Conservation (phyloP, 1,140 invertebrate species). For the Hylaeus anthracinus region DNA sequence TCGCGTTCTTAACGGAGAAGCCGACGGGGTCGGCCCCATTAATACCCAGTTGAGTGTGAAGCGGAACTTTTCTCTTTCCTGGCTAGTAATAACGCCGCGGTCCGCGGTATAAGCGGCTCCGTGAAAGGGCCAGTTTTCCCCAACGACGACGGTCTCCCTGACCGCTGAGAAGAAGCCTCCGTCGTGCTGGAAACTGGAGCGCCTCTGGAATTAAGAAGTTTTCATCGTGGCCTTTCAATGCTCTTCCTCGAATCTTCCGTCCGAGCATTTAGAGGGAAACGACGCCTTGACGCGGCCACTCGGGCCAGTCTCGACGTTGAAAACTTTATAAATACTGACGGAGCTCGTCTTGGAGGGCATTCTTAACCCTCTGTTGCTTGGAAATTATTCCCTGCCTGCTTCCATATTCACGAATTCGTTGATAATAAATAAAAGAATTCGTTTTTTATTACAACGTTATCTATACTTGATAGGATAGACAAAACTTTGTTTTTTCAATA, state of each 20-base stretch:
- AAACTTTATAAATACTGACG: no score
- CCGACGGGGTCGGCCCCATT: conserved; percentile 7
- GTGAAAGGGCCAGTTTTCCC: conserved; percentile 25
- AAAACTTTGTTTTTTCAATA: no score
- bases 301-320: not conserved
- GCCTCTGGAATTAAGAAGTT: conserved; percentile 61
- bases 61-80: conserved; percentile 41
- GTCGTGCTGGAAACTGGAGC: conserved; percentile 48
- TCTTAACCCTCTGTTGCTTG: no score
- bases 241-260: conserved; percentile 31
- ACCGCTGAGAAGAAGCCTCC: not conserved
- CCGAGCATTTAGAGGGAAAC: not conserved
- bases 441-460: no score
- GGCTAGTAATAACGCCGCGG: conserved; percentile 37
- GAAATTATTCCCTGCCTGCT: no score
- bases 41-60: conserved; percentile 39
- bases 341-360: no score
- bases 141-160: not conserved
- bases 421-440: no score
- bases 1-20: not conserved
- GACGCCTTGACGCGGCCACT: conserved; percentile 1
- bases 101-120: conserved; percentile 23
- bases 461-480: no score
- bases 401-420: no score
- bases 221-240: conserved; percentile 51